These are phyloP conservation scores for Conus ventricosus DNA, from an alignment of 1,140 invertebrate genomes.

Conservation along the genomic window DNA sequence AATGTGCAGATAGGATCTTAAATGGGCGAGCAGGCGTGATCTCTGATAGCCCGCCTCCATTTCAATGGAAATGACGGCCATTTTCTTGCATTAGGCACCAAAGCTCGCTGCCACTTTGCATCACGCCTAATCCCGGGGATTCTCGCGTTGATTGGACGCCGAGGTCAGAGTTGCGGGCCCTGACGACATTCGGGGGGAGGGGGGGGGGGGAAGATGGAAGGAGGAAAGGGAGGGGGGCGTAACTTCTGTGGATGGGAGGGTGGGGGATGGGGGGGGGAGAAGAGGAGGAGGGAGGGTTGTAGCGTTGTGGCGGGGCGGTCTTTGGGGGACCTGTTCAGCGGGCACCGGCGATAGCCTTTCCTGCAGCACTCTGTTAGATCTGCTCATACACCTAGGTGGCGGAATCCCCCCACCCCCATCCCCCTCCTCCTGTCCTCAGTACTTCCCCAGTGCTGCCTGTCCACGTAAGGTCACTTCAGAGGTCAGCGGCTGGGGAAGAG, in stretches of 20 bases:
- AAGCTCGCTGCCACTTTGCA: constrained; percentile 42
- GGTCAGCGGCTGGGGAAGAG: background rate
- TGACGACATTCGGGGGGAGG: constrained; percentile 22
- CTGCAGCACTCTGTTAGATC: background rate
- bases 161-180: constrained; percentile 36
- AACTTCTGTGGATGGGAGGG: no score
- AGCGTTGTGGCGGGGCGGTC: background rate
- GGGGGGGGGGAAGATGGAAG: background rate
- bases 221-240: background rate
- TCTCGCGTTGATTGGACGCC: constrained; percentile 39
- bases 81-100: constrained; percentile 42
- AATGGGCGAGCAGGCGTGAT: constrained; percentile 39
- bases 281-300: no score
- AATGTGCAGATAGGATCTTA: constrained; percentile 42
- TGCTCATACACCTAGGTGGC: background rate
- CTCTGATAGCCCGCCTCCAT: constrained; percentile 41
- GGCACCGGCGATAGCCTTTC: background rate
- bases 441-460: background rate
- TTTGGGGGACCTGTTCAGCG: background rate
- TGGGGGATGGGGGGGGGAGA: no score
- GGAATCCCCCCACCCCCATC: background rate
- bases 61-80: constrained; percentile 42
- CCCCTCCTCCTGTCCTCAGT: background rate
- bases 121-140: constrained; percentile 39
- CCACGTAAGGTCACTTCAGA: background rate